phyloP scores from a whole-genome alignment of 2,113 vertebrate species.

The Daboia siamensis region DNA sequence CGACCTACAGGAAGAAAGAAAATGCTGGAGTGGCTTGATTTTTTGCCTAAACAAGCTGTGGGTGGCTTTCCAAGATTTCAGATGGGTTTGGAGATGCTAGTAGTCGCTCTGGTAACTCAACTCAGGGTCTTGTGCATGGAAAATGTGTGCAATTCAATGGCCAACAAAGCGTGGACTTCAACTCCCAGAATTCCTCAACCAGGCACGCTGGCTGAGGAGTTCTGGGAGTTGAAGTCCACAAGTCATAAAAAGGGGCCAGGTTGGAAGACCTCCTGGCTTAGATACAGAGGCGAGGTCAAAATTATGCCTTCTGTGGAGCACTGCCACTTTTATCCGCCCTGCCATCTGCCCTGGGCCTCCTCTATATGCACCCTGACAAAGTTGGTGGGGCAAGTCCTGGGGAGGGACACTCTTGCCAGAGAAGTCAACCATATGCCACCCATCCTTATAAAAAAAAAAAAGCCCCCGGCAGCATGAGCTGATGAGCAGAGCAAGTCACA shows the following conservation, averaged over 20 bases:
- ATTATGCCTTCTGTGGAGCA: neutral
- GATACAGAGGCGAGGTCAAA: neutral
- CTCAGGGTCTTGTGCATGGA: neutral
- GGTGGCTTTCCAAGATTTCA: neutral
- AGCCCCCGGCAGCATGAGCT: neutral
- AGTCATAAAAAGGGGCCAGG: no score
- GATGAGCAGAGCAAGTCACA: neutral
- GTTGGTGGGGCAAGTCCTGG: neutral
- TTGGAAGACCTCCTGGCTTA: no score
- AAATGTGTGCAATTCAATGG: neutral
- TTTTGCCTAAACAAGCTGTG: neutral
- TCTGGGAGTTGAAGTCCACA: no score
- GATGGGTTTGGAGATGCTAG: neutral
- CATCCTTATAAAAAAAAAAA: neutral
- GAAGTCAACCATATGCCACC: neutral
- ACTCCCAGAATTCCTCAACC: no score
- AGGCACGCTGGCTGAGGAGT: no score
- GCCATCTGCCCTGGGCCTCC: neutral
- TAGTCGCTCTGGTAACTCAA: no score
- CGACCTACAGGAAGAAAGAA: neutral
- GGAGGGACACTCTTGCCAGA: neutral
- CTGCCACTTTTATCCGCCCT: neutral
- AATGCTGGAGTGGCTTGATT: neutral
- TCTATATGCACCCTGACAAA: neutral
- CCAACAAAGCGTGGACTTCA: neutral